Percentiles rank a stretch among this genome's conserved stretches.
phyloP scores from a whole-genome alignment of 2,113 vertebrate genomes.

The Corythornis madagascariensis region DNA sequence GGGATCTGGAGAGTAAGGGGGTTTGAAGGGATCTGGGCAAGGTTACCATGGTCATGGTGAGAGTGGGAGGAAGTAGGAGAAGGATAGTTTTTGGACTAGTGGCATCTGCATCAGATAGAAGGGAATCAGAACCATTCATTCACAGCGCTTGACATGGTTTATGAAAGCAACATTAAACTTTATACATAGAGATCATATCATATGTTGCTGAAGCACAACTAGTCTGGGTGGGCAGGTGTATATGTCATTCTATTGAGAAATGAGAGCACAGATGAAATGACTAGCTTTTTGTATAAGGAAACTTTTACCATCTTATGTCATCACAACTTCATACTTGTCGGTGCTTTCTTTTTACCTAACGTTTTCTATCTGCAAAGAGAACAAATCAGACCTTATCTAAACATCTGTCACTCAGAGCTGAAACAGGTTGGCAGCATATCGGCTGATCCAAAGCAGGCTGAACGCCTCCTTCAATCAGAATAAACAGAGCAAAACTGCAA shows the following conservation, averaged over 20 bases:
- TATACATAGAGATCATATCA: neutral
- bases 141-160: neutral
- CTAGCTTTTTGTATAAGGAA: neutral
- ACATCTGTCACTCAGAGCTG: conserved; percentile 64
- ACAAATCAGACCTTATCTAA: conserved; percentile 59
- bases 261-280: neutral
- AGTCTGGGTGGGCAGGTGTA: neutral
- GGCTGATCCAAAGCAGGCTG: conserved; percentile 54
- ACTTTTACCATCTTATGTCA: neutral
- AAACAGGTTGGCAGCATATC: neutral
- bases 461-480: conserved; percentile 54
- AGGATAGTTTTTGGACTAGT: neutral
- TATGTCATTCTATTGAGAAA: neutral
- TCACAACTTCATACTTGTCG: neutral
- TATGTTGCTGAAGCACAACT: neutral
- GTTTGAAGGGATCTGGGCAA: neutral
- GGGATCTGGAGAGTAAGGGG: neutral
- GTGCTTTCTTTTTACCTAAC: conserved; percentile 22
- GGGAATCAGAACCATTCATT: neutral
- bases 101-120: neutral
- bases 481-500: conserved; percentile 66
- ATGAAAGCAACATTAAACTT: neutral
- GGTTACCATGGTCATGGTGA: neutral
- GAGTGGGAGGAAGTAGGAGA: neutral
- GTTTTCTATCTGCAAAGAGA: conserved; percentile 36